A percentile compares a stretch with the other conserved stretches of the same genome.
Evolutionary conservation across 2,888 invertebrate species (phyloP).

Genomic region (Syrista parreyssii): DNA sequence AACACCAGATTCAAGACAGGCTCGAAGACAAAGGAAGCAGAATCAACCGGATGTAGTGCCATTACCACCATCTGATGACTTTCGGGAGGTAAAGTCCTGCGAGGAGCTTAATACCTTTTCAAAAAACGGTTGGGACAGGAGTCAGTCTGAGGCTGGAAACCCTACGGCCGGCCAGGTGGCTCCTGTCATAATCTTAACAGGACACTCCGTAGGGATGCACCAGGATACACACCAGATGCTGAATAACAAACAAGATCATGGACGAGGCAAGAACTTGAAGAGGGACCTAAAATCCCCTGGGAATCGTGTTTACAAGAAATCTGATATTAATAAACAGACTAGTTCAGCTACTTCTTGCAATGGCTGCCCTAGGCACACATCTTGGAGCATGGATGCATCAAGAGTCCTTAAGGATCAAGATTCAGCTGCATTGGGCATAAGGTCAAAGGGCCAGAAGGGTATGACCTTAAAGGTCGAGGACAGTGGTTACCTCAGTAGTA

Average conservation of each 20-base stretch:
- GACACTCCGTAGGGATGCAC: constrained; percentile 47
- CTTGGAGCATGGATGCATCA: neutral
- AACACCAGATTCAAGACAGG: constrained; percentile 79
- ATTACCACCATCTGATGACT: constrained; percentile 71
- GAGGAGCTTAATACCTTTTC: constrained; percentile 61
- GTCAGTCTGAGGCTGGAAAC: constrained; percentile 63
- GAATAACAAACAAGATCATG: neutral
- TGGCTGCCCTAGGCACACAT: neutral
- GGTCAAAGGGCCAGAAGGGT: neutral
- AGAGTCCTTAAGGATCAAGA: neutral
- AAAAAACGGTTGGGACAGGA: constrained; percentile 79
- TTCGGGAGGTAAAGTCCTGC: constrained; percentile 50
- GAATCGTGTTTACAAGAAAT: neutral
- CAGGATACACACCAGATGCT: neutral
- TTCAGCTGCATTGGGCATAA: constrained; percentile 20
- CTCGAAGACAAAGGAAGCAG: constrained; percentile 76
- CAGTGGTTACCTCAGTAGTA: constrained; percentile 88
- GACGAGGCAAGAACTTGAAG: neutral
- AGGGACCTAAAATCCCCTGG: neutral
- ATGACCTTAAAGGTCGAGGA: constrained; percentile 66
- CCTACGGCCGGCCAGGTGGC: constrained; percentile 62
- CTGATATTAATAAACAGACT: neutral
- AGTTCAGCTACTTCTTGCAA: neutral
- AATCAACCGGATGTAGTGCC: constrained; percentile 78
- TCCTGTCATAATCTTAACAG: constrained; percentile 57